These are phyloP conservation scores for Cherax quadricarinatus DNA, from an alignment of 1,140 invertebrate genomes.

Conservation along the genomic window DNA sequence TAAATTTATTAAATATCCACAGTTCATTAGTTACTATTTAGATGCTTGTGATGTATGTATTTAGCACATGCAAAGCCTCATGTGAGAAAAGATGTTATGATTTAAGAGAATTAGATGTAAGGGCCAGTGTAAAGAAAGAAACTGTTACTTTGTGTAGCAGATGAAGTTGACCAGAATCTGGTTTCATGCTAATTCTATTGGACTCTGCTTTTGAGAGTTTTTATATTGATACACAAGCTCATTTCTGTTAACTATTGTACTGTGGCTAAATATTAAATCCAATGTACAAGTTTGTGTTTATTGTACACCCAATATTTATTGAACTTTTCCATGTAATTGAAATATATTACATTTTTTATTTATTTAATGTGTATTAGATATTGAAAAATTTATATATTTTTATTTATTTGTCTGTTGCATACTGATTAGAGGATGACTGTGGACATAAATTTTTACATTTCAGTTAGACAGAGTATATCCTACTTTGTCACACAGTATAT, in stretches of 20 bases:
- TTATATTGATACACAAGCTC: not conserved
- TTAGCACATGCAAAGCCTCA: not conserved
- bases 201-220: not conserved
- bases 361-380: too few species aligned
- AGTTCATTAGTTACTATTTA: not conserved
- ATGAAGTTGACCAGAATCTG: constrained; percentile 17
- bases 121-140: not conserved
- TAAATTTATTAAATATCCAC: not conserved
- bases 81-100: not conserved
- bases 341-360: too few species aligned
- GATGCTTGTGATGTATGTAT: not conserved
- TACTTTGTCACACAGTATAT: too few species aligned
- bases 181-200: not conserved
- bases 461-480: too few species aligned
- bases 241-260: not conserved
- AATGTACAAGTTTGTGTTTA: not conserved
- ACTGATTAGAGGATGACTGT: too few species aligned
- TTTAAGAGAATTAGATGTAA: not conserved
- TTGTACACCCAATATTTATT: not conserved
- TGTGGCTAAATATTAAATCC: not conserved
- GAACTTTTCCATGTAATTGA: too few species aligned
- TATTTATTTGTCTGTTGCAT: too few species aligned
- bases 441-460: too few species aligned
- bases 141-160: not conserved
- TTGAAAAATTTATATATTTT: too few species aligned